A percentile compares a stretch with the other conserved stretches of the same genome.
Evolutionary conservation across 2,797 vertebrate genomes (phyloP).

Genomic region (Vespertilio murinus): DNA sequence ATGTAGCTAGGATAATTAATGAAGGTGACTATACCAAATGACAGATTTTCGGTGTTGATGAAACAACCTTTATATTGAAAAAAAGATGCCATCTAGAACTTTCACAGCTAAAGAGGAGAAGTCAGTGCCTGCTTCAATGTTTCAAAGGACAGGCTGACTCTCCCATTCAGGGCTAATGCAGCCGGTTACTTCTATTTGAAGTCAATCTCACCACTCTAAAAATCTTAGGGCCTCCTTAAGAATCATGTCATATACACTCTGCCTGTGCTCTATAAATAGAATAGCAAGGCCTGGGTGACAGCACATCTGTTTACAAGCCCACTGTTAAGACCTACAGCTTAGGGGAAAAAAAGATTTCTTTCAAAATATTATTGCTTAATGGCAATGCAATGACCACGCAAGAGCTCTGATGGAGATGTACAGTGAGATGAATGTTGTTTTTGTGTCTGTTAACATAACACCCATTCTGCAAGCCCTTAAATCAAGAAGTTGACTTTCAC

Average conservation of each 20-base stretch:
- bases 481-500: not conserved
- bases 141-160: not conserved
- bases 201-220: not conserved
- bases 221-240: not conserved
- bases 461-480: not conserved
- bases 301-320: not conserved
- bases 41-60: not conserved
- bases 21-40: not conserved
- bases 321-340: not conserved
- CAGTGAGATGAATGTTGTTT: not conserved
- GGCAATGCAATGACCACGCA: not conserved
- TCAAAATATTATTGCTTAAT: not conserved
- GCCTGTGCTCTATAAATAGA: not conserved
- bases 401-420: not conserved
- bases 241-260: not conserved
- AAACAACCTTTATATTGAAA: not conserved
- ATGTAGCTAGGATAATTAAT: not conserved
- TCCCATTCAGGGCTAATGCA: not conserved
- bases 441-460: not conserved
- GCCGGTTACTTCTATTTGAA: not conserved
- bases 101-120: not conserved
- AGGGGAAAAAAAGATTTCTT: not conserved
- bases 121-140: not conserved
- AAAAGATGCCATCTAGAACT: not conserved
- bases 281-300: not conserved